Base-by-base conservation (phyloP, 2,113 vertebrate species). In the Alectura lathami region DNA sequence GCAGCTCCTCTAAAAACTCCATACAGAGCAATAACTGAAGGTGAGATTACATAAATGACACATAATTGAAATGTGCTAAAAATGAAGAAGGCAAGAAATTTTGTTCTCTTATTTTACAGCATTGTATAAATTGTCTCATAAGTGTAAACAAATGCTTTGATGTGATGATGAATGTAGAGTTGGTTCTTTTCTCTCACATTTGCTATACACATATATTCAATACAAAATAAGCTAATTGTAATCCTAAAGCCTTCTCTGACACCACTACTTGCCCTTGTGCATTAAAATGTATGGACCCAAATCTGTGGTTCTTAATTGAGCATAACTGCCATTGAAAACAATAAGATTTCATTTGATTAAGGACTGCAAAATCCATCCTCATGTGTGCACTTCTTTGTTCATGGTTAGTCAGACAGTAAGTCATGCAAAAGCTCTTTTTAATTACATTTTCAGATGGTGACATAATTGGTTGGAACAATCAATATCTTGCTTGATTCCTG, bases 371-470 rank as follows among this genome's bases (percentile, higher is more conserved):
- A 83, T 88, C 50, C 3, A 4, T 94, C 50, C 93, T 84, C 62
- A 23, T 77, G 91, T 85, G 86, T 85, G 34, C 47, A 77, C 42
- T 92, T 91, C 86, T 94, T 94, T 89, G 67, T 91, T 95, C 87
- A 88, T 91, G 91, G 82, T 89, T 94, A 92, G 89, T 95, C 87
- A 95, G 75, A 85, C 42, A 94, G 63, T 91, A 96, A 94, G 95
- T 91, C 63, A 89, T 91, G 87, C 84, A 94, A 95, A 94, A 95
- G 42, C 84, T 94, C 87, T 94, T 94, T 92, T 95, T 92, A 96
- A 93, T 96, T 94, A 85, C 82, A 89, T 92, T 94, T 96, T 97
- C 78, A 94, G 67, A 94, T 80, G 70, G 86, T 89, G 95, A 95
- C 8, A 32, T 92, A 95, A 91, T 82, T 93, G 70, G 66, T 83